Base-by-base conservation (phyloP, 2,797 vertebrate species). In the Tiaroga cobitis region DNA sequence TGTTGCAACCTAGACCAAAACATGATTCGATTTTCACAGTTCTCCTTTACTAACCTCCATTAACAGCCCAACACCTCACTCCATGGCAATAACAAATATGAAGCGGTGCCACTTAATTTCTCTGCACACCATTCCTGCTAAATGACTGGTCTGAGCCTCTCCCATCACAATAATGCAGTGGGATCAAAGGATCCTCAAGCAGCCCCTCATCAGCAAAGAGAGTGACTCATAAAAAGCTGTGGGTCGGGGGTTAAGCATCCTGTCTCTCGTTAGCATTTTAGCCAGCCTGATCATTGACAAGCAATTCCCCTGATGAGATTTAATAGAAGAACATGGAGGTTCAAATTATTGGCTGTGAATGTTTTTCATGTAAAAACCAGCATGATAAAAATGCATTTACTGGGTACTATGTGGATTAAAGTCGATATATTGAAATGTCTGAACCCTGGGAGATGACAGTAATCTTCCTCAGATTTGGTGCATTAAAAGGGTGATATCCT, bases 211-310 rank as follows among this genome's bases (percentile, higher is more conserved):
- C 67, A 65, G 46, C 61, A 78, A 19, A 43, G 43, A 43, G 79
- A 70, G 34, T 11, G 39, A 59, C 49, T 49, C 75, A 81, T 56
- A 81, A 84, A 86, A 77, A 74, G 70, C 67, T 26, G 10, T 15
- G 46, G 86, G 68, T 72, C 68, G 77, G 18, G n/a, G 83, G 88
- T 90, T 86, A 86, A 90, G 80, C 80, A 84, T 65, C 46, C 32
- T 1, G n/a, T 75, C 65, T 85, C 84, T 79, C n/a, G 24, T 87
- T 82, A 84, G 78, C 86, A 82, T 87, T 74, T 84, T 56, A 84
- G 63, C 76, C 86, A 74, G 29, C 4, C 68, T n/a, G 39, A 82
- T 84, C 78, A 79, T 81, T 72, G 85, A 86, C 74, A 69, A 67
- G 76, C 65, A 61, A 69, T 15, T 61, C 49, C 82, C 19, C 37